A percentile compares a stretch with the other conserved stretches of the same genome.
Conservation (phyloP, 2,888 invertebrate species). For the Pseudococcus jackbeardsleyi region DNA sequence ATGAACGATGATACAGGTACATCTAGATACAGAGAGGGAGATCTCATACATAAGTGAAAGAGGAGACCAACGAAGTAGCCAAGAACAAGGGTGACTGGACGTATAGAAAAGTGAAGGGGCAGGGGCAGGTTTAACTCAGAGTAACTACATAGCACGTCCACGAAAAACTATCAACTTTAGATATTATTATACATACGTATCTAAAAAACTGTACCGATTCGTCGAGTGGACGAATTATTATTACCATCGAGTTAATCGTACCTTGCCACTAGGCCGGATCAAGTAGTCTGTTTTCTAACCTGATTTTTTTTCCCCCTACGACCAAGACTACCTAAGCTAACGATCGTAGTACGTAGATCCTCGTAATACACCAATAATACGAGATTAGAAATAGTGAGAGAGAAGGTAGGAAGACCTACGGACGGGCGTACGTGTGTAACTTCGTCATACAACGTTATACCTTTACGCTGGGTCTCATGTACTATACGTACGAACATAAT, state of each 20-base stretch:
- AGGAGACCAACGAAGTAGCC: background rate
- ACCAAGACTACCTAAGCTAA: background rate
- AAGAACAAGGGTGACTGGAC: background rate
- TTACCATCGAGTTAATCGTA: background rate
- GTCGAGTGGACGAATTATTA: background rate
- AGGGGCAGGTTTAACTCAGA: background rate
- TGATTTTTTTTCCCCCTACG: background rate
- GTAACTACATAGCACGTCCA: background rate
- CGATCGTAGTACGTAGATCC: background rate
- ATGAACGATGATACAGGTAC: conserved; percentile 33
- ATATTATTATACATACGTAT: background rate
- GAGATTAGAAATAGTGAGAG: background rate
- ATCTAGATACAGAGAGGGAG: background rate
- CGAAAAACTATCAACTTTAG: conserved; percentile 39
- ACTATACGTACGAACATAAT: conserved; percentile 11
- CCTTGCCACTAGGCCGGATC: background rate
- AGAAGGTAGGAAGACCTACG: background rate
- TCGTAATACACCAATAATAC: background rate
- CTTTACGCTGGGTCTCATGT: background rate
- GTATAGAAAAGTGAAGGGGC: background rate
- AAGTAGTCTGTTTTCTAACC: conserved; percentile 41
- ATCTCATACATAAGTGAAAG: too few species aligned
- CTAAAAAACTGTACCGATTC: conserved; percentile 25
- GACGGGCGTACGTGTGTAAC: background rate
- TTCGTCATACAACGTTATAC: conserved; percentile 38